Evolutionary conservation across 1,140 invertebrate species (phyloP).

Genomic region (Thaumatotibia leucotreta): DNA sequence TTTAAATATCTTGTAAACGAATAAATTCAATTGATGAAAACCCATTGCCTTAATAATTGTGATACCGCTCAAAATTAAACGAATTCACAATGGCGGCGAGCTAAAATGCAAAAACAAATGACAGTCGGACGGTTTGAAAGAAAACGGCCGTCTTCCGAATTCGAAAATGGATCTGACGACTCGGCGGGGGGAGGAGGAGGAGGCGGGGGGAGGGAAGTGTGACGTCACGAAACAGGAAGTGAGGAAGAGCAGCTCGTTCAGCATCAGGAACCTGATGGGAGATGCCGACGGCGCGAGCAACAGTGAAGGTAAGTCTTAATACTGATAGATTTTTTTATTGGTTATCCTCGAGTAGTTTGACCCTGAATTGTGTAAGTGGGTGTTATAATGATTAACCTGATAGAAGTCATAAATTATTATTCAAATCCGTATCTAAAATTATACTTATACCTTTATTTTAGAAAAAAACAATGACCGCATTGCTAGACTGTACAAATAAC

Average conservation of each 20-base stretch:
- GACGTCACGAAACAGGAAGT: slow-evolving; percentile 52
- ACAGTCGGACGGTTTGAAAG: neutral
- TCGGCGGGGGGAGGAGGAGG: slow-evolving; percentile 43
- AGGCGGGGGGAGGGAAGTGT: slow-evolving; percentile 39
- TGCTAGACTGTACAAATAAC: no score
- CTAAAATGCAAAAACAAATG: slow-evolving; percentile 9
- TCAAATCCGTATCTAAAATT: no score
- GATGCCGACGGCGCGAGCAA: slow-evolving; percentile 55
- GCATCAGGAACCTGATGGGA: slow-evolving; percentile 58
- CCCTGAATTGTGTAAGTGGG: no score
- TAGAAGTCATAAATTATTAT: no score
- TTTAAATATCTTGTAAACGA: neutral
- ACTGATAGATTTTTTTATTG: no score
- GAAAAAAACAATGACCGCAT: no score
- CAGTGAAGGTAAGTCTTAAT: slow-evolving; percentile 54
- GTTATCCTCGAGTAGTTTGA: no score
- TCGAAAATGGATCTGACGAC: slow-evolving; percentile 68
- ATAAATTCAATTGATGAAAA: neutral
- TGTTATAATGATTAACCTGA: no score
- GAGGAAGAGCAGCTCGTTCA: slow-evolving; percentile 57
- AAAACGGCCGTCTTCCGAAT: slow-evolving; percentile 19
- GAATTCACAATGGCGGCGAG: neutral
- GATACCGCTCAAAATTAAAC: neutral
- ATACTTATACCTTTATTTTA: no score
- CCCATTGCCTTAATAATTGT: neutral